A percentile compares a stretch with the other conserved stretches of the same genome.
Conservation (phyloP, 2,113 vertebrate species). For the Neofelis nebulosa region DNA sequence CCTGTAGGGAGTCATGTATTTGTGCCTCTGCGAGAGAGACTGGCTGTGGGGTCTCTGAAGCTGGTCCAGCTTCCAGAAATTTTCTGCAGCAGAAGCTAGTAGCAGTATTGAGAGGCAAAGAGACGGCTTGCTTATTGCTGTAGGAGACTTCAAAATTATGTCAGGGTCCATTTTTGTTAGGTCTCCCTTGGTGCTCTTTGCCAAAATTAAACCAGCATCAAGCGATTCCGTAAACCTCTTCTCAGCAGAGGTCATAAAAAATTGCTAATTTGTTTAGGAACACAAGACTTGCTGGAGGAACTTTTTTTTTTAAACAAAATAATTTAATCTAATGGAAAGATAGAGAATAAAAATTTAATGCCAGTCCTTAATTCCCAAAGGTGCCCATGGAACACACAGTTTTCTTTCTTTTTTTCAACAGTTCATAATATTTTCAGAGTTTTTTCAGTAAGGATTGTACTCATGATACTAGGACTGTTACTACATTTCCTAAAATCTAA, state of each 20-base stretch:
- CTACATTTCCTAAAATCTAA: conserved; percentile 24
- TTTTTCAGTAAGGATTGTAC: background rate
- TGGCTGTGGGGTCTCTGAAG: background rate
- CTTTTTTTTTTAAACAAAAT: conserved; percentile 37
- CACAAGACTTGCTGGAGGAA: background rate
- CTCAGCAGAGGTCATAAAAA: conserved; percentile 27
- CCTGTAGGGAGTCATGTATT: background rate
- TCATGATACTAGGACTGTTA: background rate
- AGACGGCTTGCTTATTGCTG: conserved; percentile 16
- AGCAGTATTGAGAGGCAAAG: background rate
- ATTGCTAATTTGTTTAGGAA: conserved; percentile 41
- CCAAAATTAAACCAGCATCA: conserved; percentile 43
- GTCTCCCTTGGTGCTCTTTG: conserved; percentile 36
- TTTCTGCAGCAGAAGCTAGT: background rate
- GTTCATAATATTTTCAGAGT: background rate
- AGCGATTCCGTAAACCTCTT: background rate
- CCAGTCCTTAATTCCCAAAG: background rate
- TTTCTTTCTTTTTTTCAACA: background rate
- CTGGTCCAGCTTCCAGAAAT: background rate
- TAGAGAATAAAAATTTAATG: conserved; percentile 62
- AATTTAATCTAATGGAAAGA: conserved; percentile 58
- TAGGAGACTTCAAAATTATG: conserved; percentile 58
- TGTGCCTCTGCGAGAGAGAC: background rate
- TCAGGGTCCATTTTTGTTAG: conserved; percentile 47
- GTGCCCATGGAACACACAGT: background rate